Evolutionary conservation across 2,888 invertebrate genomes (phyloP).

Genomic region (Cosmia pyralina): DNA sequence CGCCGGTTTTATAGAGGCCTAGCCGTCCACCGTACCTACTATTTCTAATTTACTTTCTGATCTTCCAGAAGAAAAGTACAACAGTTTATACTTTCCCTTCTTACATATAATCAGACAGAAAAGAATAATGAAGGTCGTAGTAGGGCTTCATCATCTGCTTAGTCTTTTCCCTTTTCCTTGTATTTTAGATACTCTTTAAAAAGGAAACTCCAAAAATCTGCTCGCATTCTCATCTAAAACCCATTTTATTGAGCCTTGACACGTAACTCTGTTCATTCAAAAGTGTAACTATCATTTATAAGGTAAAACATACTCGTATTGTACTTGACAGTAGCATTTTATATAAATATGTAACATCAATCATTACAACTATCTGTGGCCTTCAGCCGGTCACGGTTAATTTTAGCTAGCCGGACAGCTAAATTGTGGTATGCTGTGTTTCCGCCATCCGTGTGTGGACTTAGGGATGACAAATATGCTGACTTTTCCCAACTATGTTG

Average conservation of each 20-base stretch:
- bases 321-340: constrained; percentile 36
- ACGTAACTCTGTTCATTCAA: not conserved
- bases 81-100: not conserved
- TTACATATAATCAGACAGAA: not conserved
- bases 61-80: not conserved
- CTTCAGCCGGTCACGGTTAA: constrained; percentile 51
- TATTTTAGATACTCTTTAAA: not conserved
- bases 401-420: constrained; percentile 47
- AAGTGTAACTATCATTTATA: not conserved
- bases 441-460: constrained; percentile 41
- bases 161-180: too few species aligned
- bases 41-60: not conserved
- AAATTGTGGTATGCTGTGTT: constrained; percentile 49
- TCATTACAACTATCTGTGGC: constrained; percentile 52
- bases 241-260: constrained; percentile 29
- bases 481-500: too few species aligned
- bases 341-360: constrained; percentile 56
- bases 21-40: too few species aligned
- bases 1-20: not conserved
- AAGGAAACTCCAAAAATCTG: not conserved
- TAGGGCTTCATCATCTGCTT: too few species aligned
- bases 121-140: not conserved
- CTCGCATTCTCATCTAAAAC: not conserved
- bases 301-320: constrained; percentile 15
- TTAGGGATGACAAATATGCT: constrained; percentile 17